phyloP scores from a whole-genome alignment of 2,888 invertebrate species.

The Thera britannica region DNA sequence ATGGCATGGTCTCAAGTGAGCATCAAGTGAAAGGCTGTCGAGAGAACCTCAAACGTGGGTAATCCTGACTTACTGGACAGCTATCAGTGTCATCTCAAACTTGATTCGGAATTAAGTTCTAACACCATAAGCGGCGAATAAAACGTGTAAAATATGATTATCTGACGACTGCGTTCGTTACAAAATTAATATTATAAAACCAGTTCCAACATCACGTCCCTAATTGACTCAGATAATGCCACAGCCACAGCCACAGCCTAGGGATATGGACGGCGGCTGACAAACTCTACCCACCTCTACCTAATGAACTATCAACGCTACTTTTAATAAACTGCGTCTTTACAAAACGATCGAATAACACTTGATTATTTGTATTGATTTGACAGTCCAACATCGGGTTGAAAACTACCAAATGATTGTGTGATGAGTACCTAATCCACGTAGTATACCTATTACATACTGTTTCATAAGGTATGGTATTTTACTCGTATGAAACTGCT shows the following conservation, averaged over 20 bases:
- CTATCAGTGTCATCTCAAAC: slow-evolving; percentile 54
- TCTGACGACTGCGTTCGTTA: slow-evolving; percentile 48
- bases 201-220: slow-evolving; percentile 49
- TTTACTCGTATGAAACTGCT: slow-evolving; percentile 59
- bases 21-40: slow-evolving; percentile 50
- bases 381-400: slow-evolving; percentile 2
- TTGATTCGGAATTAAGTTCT: slow-evolving; percentile 62
- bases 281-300: slow-evolving; percentile 36
- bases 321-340: slow-evolving; percentile 8
- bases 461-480: too few species aligned
- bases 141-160: slow-evolving; percentile 60
- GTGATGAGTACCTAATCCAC: slow-evolving; percentile 1
- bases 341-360: slow-evolving; percentile 10
- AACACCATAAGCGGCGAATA: slow-evolving; percentile 55
- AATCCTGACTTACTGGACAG: slow-evolving; percentile 65
- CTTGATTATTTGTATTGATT: slow-evolving; percentile 16
- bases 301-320: slow-evolving; percentile 17
- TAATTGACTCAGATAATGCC: slow-evolving; percentile 59
- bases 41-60: slow-evolving; percentile 53
- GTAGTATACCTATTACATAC: too few species aligned
- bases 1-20: slow-evolving; percentile 12
- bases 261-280: slow-evolving; percentile 43
- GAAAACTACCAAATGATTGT: slow-evolving; percentile 2
- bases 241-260: slow-evolving; percentile 24
- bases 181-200: slow-evolving; percentile 55